phyloP scores from a whole-genome alignment of 2,888 invertebrate species.

The Cataglyphis albicans region DNA sequence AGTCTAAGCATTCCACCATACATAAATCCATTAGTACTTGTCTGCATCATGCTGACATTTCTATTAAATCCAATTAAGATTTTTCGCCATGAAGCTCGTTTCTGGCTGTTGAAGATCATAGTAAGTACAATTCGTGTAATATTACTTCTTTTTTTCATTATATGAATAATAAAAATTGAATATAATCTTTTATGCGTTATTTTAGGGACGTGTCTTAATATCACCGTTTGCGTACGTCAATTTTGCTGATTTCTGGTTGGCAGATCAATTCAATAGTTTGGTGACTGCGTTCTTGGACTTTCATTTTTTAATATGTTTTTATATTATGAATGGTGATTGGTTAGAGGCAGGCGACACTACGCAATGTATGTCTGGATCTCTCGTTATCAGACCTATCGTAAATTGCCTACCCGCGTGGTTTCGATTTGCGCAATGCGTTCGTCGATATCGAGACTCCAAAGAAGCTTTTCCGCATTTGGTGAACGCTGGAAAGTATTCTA shows the following conservation, averaged over 20 bases:
- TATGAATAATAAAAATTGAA: slow-evolving; percentile 5
- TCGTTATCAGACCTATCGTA: slow-evolving; percentile 93
- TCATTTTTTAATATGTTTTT: slow-evolving; percentile 97
- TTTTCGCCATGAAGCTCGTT: slow-evolving; percentile 96
- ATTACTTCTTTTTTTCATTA: background rate
- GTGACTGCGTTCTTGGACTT: slow-evolving; percentile 96
- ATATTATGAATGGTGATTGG: slow-evolving; percentile 93
- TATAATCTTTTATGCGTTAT: slow-evolving; percentile 60
- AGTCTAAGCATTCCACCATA: slow-evolving; percentile 96
- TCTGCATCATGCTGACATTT: slow-evolving; percentile 93
- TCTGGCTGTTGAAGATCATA: slow-evolving; percentile 96
- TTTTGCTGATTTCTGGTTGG: slow-evolving; percentile 99
- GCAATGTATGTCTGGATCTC: slow-evolving; percentile 90
- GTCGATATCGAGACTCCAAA: slow-evolving; percentile 97
- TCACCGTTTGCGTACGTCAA: slow-evolving; percentile 97
- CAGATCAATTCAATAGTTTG: slow-evolving; percentile 98
- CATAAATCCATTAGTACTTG: slow-evolving; percentile 95
- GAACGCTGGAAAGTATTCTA: slow-evolving; percentile 99
- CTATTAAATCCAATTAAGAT: slow-evolving; percentile 97
- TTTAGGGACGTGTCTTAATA: slow-evolving; percentile 93
- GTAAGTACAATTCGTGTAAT: slow-evolving; percentile 86
- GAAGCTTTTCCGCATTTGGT: slow-evolving; percentile 98
- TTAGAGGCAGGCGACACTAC: slow-evolving; percentile 89
- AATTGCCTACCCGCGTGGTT: slow-evolving; percentile 98
- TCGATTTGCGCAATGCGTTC: slow-evolving; percentile 98